These are phyloP conservation scores for Philopotamus ludificatus DNA, from an alignment of 1,140 invertebrate genomes.

Conservation along the genomic window DNA sequence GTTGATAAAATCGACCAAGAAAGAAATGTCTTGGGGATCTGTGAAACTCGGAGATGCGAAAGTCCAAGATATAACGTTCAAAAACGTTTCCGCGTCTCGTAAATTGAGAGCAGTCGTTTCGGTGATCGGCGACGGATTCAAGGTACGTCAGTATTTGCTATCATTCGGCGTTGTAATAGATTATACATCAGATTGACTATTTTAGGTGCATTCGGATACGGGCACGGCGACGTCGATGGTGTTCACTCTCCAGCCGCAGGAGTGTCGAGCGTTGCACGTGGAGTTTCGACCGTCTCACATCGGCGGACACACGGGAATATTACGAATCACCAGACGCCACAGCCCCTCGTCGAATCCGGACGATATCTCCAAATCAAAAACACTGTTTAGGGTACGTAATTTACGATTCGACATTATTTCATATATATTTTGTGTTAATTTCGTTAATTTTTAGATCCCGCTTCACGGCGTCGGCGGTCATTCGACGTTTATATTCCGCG, in stretches of 20 bases:
- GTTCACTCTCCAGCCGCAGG: conserved; percentile 38
- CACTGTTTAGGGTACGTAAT: conserved; percentile 27
- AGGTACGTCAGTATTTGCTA: conserved; percentile 15
- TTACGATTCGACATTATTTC: background rate
- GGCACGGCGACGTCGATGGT: conserved; percentile 11
- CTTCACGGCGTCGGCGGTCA: conserved; percentile 33
- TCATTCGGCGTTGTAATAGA: background rate
- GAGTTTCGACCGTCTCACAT: conserved; percentile 24
- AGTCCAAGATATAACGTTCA: conserved; percentile 33
- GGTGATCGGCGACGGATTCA: conserved; percentile 34
- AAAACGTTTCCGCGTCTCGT: conserved; percentile 28
- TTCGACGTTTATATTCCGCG: conserved; percentile 30
- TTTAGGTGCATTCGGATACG: conserved; percentile 27
- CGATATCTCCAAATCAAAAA: conserved; percentile 12
- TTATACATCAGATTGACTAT: conserved; percentile 1
- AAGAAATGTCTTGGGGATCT: conserved; percentile 37
- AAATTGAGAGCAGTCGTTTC: conserved; percentile 30
- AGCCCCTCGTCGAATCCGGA: background rate
- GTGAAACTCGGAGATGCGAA: conserved; percentile 27
- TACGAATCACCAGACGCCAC: conserved; percentile 18
- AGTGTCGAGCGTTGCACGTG: conserved; percentile 30
- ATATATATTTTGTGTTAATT: background rate
- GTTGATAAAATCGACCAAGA: conserved; percentile 33
- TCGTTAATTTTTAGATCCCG: conserved; percentile 30
- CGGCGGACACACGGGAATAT: conserved; percentile 26